Conservation (phyloP, 2,797 vertebrate genomes). For the Clarias pachynema region DNA sequence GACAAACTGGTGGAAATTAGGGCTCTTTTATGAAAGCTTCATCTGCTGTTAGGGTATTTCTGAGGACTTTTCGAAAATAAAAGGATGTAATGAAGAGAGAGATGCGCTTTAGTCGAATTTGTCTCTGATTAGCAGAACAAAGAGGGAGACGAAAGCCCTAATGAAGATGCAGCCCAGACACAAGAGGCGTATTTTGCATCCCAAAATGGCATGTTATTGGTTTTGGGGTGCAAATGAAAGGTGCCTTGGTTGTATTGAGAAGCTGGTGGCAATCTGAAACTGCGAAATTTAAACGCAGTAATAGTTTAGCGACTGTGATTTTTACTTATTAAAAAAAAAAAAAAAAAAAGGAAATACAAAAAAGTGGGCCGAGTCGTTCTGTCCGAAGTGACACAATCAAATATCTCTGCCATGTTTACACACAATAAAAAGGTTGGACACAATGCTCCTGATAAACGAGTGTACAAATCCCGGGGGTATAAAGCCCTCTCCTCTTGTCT, state of each 20-base stretch:
- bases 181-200: conserved; percentile 27
- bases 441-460: conserved; percentile 53
- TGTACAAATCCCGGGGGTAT: conserved; percentile 75
- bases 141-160: conserved; percentile 36
- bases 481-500: conserved; percentile 73
- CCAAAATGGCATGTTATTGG: conserved; percentile 30
- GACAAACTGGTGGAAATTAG: conserved; percentile 57
- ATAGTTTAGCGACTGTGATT: conserved; percentile 33
- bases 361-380: conserved; percentile 32
- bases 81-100: not conserved
- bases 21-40: conserved; percentile 26
- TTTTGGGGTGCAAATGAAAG: conserved; percentile 36
- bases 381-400: conserved; percentile 69
- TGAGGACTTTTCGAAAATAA: not conserved
- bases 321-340: conserved; percentile 31
- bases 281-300: conserved; percentile 16
- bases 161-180: conserved; percentile 24
- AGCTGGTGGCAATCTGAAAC: conserved; percentile 36
- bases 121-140: conserved; percentile 32
- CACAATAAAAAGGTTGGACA: conserved; percentile 7
- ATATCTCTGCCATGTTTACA: conserved; percentile 75
- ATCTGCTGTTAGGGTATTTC: conserved; percentile 13
- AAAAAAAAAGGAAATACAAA: too few species aligned
- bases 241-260: conserved; percentile 18
- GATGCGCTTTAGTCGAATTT: conserved; percentile 24